phyloP scores from a whole-genome alignment of 2,113 vertebrate genomes.

The Alouatta palliata region DNA sequence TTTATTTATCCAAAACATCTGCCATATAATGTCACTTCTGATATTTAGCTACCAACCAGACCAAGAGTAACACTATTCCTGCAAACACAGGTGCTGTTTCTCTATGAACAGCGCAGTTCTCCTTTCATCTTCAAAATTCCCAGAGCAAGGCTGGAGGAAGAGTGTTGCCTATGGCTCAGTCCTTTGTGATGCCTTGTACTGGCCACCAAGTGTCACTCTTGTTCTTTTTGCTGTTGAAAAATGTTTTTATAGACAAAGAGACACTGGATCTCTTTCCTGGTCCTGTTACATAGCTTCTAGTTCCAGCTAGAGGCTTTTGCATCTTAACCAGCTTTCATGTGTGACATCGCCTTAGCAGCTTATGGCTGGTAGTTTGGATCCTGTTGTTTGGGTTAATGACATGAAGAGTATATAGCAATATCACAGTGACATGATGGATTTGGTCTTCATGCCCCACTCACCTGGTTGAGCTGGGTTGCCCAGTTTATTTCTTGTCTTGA shows the following conservation, averaged over 20 bases:
- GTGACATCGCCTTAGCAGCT: background rate
- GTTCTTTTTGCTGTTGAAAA: slow-evolving; percentile 54
- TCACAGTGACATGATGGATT: background rate
- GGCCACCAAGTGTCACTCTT: slow-evolving; percentile 77
- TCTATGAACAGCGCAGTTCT: background rate
- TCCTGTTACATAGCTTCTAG: background rate
- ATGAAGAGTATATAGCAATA: background rate
- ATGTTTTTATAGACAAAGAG: background rate
- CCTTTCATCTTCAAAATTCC: background rate
- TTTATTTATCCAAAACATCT: background rate
- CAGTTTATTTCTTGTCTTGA: background rate
- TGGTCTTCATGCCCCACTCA: background rate
- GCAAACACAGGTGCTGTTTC: background rate
- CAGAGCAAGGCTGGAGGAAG: background rate
- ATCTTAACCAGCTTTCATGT: background rate
- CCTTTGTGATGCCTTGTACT: slow-evolving; percentile 44
- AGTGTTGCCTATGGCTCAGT: background rate
- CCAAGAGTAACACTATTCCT: background rate
- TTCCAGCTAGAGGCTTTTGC: background rate
- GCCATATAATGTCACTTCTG: background rate
- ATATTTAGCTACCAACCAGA: background rate
- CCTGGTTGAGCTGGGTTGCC: background rate
- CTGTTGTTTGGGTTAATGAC: background rate
- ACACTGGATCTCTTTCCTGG: background rate
- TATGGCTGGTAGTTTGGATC: background rate